Percentiles rank a stretch among this genome's conserved stretches.
phyloP scores from a whole-genome alignment of 2,888 invertebrate genomes.

The Lithosia quadra region DNA sequence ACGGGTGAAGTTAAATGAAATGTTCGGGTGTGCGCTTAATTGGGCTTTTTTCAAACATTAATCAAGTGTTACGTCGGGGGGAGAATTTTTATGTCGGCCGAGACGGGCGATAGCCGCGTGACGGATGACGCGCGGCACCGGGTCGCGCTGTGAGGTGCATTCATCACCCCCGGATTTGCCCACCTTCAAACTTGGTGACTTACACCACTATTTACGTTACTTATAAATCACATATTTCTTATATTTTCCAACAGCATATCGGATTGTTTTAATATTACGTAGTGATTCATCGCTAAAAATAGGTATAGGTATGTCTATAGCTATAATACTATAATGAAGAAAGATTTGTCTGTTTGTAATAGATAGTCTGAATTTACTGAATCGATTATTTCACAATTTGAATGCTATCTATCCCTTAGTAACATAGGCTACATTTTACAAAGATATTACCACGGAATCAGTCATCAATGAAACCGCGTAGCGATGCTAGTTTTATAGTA shows the following conservation, averaged over 20 bases:
- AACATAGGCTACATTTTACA: no score
- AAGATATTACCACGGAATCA: no score
- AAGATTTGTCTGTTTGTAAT: no score
- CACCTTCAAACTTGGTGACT: constrained; percentile 45
- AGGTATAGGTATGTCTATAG: no score
- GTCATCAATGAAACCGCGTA: no score
- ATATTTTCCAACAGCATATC: neutral
- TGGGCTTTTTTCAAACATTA: constrained; percentile 85
- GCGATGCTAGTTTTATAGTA: no score
- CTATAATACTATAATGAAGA: no score
- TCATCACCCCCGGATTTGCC: constrained; percentile 65
- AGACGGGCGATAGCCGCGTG: constrained; percentile 70
- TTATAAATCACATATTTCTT: constrained; percentile 11
- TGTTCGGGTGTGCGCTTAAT: constrained; percentile 78
- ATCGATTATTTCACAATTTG: no score
- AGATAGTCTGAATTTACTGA: no score
- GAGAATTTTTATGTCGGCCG: constrained; percentile 79
- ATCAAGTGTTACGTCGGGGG: constrained; percentile 80
- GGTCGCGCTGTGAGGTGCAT: constrained; percentile 69
- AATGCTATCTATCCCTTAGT: no score
- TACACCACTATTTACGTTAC: constrained; percentile 11
- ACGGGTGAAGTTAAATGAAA: constrained; percentile 77
- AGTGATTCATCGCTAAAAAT: neutral
- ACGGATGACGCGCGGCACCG: constrained; percentile 71
- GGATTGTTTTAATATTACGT: neutral